Evolutionary conservation across 2,113 vertebrate species (phyloP).

Genomic region (Malurus elegans): DNA sequence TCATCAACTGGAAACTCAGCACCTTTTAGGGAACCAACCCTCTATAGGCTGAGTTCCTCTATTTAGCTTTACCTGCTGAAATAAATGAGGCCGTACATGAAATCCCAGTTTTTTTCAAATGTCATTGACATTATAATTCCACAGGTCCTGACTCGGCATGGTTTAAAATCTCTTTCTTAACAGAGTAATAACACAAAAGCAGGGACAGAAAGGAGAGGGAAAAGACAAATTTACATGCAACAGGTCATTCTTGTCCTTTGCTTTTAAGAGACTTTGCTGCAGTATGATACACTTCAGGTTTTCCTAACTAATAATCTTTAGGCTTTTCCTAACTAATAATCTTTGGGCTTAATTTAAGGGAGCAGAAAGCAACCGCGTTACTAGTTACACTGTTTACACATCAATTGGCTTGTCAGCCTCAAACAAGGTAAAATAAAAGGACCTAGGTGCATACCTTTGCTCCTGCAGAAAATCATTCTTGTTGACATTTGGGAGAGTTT

Average conservation of each 20-base stretch:
- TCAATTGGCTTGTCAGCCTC: not conserved
- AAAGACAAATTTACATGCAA: not conserved
- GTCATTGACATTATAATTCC: not conserved
- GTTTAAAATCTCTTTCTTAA: not conserved
- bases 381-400: not conserved
- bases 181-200: not conserved
- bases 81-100: not conserved
- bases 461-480: not conserved
- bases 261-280: not conserved
- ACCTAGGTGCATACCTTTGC: not conserved
- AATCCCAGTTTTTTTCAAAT: not conserved
- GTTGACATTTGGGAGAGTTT: not conserved
- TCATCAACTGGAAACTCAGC: not conserved
- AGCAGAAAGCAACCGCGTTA: not conserved
- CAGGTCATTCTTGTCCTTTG: not conserved
- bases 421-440: not conserved
- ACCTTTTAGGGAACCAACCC: not conserved
- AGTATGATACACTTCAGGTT: not conserved
- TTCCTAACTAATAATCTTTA: not conserved
- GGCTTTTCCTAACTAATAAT: not conserved
- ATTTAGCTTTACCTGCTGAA: not conserved
- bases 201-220: not conserved
- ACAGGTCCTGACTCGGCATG: not conserved
- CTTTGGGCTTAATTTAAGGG: not conserved
- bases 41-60: not conserved